Evolutionary conservation across 2,113 vertebrate species (phyloP).

Genomic region (Numida meleagris): DNA sequence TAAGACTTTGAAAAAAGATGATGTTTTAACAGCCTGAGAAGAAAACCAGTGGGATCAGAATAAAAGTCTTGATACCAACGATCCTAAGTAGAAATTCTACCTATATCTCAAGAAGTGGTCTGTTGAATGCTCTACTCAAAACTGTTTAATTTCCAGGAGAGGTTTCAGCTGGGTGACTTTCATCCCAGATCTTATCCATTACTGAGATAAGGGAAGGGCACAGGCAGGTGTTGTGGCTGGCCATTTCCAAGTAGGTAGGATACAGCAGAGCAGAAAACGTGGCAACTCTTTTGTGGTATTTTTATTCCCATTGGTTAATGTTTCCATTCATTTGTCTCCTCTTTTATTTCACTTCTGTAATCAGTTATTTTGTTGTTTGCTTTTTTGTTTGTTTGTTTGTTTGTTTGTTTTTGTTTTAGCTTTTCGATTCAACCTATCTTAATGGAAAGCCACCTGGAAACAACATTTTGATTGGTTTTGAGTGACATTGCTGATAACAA

Average conservation of each 20-base stretch:
- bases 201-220: background rate
- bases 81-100: background rate
- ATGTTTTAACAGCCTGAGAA: background rate
- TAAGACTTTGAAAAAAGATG: background rate
- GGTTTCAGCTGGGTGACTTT: background rate
- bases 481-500: background rate
- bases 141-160: too few relatives aligned
- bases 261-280: background rate
- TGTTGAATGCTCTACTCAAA: background rate
- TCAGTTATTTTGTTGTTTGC: background rate
- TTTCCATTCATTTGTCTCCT: background rate
- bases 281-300: background rate
- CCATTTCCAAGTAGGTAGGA: background rate
- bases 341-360: background rate
- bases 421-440: background rate
- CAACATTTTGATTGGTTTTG: background rate
- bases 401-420: background rate
- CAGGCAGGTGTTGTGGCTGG: background rate
- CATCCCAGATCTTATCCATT: background rate
- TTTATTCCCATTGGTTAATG: background rate
- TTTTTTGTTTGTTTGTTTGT: too few relatives aligned
- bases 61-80: background rate
- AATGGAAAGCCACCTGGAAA: background rate
- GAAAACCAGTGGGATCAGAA: background rate
- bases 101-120: background rate